phyloP scores from a whole-genome alignment of 2,888 invertebrate genomes.

The Halictus quadricinctus region DNA sequence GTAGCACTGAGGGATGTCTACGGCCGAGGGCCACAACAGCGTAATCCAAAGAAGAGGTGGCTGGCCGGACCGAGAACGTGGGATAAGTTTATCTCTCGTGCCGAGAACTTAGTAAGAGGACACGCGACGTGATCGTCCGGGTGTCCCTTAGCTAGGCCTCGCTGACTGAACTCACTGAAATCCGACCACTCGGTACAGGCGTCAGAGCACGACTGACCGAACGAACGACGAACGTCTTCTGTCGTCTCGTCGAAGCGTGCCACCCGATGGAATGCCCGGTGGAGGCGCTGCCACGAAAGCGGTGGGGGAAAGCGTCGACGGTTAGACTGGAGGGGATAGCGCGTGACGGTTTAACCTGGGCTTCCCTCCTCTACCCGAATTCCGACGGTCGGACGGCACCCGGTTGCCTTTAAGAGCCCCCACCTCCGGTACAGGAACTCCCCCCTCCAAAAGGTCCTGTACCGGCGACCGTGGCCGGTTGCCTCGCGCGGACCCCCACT shows the following conservation, averaged over 20 bases:
- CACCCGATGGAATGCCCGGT: constrained; percentile 78
- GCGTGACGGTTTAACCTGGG: constrained; percentile 80
- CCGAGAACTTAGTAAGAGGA: constrained; percentile 21
- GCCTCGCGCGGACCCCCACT: constrained; percentile 59
- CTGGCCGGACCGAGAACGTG: neutral
- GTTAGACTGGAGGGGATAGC: constrained; percentile 73
- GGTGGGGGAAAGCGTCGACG: constrained; percentile 64
- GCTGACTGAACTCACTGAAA: constrained; percentile 40
- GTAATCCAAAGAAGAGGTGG: constrained; percentile 34
- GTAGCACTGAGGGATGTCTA: constrained; percentile 18
- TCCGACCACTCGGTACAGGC: constrained; percentile 76
- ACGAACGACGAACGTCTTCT: constrained; percentile 76
- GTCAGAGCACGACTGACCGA: constrained; percentile 80
- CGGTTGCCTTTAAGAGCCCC: constrained; percentile 72
- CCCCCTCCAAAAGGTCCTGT: constrained; percentile 24
- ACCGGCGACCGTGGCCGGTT: constrained; percentile 46
- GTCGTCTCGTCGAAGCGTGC: constrained; percentile 76
- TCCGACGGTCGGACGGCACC: constrained; percentile 77
- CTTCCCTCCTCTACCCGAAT: constrained; percentile 77
- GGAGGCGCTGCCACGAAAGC: constrained; percentile 63
- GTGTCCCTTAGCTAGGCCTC: constrained; percentile 7
- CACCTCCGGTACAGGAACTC: constrained; percentile 31
- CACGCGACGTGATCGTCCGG: constrained; percentile 8
- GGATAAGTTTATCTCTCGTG: neutral
- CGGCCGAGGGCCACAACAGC: constrained; percentile 10